Conservation (phyloP, 2,797 vertebrate species). For the Lophius americanus region DNA sequence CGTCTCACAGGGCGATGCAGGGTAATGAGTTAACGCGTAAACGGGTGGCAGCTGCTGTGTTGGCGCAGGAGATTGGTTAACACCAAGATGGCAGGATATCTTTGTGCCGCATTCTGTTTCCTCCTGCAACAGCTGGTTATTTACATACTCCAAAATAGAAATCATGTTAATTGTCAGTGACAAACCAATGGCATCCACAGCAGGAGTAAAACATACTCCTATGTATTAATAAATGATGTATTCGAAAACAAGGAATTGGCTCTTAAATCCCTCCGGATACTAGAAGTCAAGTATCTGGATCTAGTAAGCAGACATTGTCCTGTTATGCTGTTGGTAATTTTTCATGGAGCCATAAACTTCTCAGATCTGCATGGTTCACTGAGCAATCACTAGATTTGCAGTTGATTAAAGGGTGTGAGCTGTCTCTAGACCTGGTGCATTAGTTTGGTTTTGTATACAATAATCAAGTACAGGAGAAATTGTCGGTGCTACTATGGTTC, state of each 20-base stretch:
- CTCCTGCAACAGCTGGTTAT: slow-evolving; percentile 53
- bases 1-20: neutral
- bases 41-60: slow-evolving; percentile 40
- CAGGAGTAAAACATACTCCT: slow-evolving; percentile 13
- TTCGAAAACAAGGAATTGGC: slow-evolving; percentile 18
- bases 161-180: slow-evolving; percentile 48
- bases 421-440: slow-evolving; percentile 31
- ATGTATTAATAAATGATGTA: slow-evolving; percentile 22
- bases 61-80: slow-evolving; percentile 51
- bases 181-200: slow-evolving; percentile 33
- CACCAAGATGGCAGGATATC: slow-evolving; percentile 45
- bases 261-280: slow-evolving; percentile 8
- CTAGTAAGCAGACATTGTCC: neutral
- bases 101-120: slow-evolving; percentile 59
- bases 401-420: slow-evolving; percentile 42
- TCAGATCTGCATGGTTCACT: neutral
- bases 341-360: slow-evolving; percentile 18
- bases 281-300: slow-evolving; percentile 39
- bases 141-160: slow-evolving; percentile 39
- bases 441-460: neutral
- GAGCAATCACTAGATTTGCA: slow-evolving; percentile 32
- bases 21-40: neutral
- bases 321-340: slow-evolving; percentile 15
- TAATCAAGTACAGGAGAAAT: too few species aligned
- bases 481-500: too few species aligned